phyloP scores from a whole-genome alignment of 2,888 invertebrate genomes.

The Temnothorax ravouxi region DNA sequence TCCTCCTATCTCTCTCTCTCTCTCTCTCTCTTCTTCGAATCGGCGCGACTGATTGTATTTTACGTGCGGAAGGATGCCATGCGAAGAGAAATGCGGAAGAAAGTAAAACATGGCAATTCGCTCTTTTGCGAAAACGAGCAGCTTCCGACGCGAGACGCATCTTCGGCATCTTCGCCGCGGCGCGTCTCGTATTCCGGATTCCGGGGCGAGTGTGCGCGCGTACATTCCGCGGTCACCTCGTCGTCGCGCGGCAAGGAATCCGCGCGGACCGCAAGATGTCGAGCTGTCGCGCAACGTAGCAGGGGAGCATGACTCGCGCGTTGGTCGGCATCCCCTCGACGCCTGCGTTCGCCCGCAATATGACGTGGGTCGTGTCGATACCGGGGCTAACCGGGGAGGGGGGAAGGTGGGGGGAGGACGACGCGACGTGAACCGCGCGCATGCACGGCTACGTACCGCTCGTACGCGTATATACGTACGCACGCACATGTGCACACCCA shows the following conservation, averaged over 20 bases:
- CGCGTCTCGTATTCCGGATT: not conserved
- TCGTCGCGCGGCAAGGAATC: conserved; percentile 65
- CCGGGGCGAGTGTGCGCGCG: not conserved
- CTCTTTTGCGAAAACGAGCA: not conserved
- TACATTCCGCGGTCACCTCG: conserved; percentile 17
- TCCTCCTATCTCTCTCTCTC: too few species aligned
- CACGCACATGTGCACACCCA: conserved; percentile 3
- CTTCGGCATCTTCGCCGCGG: not conserved
- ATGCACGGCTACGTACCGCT: not conserved
- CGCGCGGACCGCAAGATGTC: conserved; percentile 78
- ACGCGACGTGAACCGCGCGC: not conserved
- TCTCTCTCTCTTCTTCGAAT: not conserved
- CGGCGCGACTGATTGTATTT: not conserved
- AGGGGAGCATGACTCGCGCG: conserved; percentile 62
- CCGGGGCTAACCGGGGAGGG: not conserved
- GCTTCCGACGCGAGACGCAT: not conserved
- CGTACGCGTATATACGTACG: not conserved
- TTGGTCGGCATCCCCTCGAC: conserved; percentile 11
- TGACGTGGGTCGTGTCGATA: conserved; percentile 14
- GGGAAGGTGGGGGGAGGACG: too few species aligned
- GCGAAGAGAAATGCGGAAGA: not conserved
- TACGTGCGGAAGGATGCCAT: too few species aligned
- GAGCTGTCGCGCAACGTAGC: conserved; percentile 77
- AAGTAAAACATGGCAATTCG: not conserved
- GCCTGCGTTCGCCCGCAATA: not conserved